phyloP scores from a whole-genome alignment of 2,888 invertebrate genomes.

The Drepanosiphum platanoidis region DNA sequence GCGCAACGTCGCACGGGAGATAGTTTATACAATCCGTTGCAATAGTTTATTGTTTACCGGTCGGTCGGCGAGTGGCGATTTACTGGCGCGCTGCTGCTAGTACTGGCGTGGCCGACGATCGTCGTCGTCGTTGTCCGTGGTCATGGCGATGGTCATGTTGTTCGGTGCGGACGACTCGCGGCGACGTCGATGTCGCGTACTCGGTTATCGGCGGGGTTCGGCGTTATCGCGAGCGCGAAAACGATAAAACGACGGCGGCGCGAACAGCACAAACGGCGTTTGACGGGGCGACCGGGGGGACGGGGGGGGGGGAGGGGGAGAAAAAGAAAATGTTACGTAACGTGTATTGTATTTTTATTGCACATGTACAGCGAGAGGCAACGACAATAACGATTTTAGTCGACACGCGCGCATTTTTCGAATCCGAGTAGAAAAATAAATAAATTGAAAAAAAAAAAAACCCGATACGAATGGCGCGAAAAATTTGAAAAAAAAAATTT shows the following conservation, averaged over 20 bases:
- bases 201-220: not conserved
- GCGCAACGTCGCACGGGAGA: too few species aligned
- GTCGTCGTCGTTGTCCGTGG: slow-evolving; percentile 23
- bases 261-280: not conserved
- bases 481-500: not conserved
- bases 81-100: not conserved
- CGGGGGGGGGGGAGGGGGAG: too few species aligned
- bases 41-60: too few species aligned
- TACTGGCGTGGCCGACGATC: not conserved
- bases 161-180: not conserved
- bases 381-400: not conserved
- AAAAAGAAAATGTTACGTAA: too few species aligned
- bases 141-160: not conserved
- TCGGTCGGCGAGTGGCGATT: too few species aligned
- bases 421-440: not conserved
- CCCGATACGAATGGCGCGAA: too few species aligned
- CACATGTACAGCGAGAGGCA: not conserved
- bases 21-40: too few species aligned
- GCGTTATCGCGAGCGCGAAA: not conserved
- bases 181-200: not conserved
- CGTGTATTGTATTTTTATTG: too few species aligned
- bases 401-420: not conserved
- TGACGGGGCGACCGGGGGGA: not conserved
- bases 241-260: not conserved
- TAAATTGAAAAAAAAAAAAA: not conserved